These are phyloP conservation scores for Morpho deidamia DNA, from an alignment of 2,888 invertebrate species.

Conservation along the genomic window DNA sequence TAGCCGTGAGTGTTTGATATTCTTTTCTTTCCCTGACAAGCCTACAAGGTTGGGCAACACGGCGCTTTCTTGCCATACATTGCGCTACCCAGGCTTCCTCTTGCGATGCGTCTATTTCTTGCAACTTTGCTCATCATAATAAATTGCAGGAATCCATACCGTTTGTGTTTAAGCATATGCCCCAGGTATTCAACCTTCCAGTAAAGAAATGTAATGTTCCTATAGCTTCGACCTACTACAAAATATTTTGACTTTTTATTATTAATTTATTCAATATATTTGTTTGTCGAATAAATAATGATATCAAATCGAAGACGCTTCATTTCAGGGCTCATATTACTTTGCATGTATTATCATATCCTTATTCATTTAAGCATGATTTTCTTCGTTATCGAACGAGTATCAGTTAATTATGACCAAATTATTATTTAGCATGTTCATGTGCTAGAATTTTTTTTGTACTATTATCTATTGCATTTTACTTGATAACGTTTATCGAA, in stretches of 20 bases:
- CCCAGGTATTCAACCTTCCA: neutral
- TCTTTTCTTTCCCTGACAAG: too few species aligned
- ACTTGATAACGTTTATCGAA: neutral
- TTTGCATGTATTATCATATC: slow-evolving; percentile 64
- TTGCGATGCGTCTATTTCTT: too few species aligned
- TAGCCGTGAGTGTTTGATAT: too few species aligned
- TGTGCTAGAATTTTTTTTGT: slow-evolving; percentile 1
- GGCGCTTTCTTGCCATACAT: too few species aligned
- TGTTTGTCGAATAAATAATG: neutral
- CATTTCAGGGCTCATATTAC: slow-evolving; percentile 51
- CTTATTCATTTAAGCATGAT: slow-evolving; percentile 40
- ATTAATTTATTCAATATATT: too few species aligned
- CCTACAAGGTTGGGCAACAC: too few species aligned
- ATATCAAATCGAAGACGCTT: slow-evolving; percentile 47
- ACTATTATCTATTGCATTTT: slow-evolving; percentile 1
- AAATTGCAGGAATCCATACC: too few species aligned
- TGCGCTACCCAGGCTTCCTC: too few species aligned
- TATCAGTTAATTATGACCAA: neutral
- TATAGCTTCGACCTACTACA: too few species aligned
- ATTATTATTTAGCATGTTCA: slow-evolving; percentile 11
- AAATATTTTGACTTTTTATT: too few species aligned
- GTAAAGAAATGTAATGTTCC: neutral
- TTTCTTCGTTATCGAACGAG: slow-evolving; percentile 24
- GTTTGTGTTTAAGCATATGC: neutral
- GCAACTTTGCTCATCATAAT: too few species aligned